A percentile compares a stretch with the other conserved stretches of the same genome.
phyloP scores from a whole-genome alignment of 2,797 vertebrate genomes.

The Melanotaenia boesemani region DNA sequence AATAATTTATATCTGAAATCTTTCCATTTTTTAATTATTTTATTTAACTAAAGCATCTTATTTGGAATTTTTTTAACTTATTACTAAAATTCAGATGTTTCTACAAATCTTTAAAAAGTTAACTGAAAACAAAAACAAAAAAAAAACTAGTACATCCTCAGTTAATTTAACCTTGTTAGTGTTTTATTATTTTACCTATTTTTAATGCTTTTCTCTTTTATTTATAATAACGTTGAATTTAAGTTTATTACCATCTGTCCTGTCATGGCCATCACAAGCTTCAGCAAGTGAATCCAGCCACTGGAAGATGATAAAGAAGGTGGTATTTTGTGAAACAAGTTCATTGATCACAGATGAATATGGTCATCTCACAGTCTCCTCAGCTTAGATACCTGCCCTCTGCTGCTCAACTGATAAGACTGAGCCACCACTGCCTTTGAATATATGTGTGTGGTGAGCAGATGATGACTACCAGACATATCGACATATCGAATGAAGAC shows the following conservation, averaged over 20 bases:
- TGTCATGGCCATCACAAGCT: conserved; percentile 43
- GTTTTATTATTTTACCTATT: background rate
- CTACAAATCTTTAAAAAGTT: background rate
- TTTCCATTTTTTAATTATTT: no score
- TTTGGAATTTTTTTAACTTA: no score
- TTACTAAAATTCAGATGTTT: no score
- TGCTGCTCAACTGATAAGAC: conserved; percentile 71
- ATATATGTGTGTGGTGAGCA: conserved; percentile 9
- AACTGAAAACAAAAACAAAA: background rate
- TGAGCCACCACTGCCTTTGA: conserved; percentile 8
- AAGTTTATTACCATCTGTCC: conserved; percentile 31
- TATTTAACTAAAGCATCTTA: no score
- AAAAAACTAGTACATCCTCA: background rate
- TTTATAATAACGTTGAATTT: background rate
- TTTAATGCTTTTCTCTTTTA: background rate
- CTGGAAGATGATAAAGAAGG: conserved; percentile 34
- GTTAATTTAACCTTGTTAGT: background rate
- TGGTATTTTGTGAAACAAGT: conserved; percentile 35
- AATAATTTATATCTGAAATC: no score
- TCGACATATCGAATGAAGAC: conserved; percentile 62
- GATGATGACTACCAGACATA: conserved; percentile 29
- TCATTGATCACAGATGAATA: conserved; percentile 60
- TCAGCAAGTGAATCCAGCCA: conserved; percentile 23
- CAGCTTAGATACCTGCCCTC: conserved; percentile 52
- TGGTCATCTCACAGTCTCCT: conserved; percentile 48